phyloP scores from a whole-genome alignment of 1,140 invertebrate genomes.

The Drosophila kohkoa region DNA sequence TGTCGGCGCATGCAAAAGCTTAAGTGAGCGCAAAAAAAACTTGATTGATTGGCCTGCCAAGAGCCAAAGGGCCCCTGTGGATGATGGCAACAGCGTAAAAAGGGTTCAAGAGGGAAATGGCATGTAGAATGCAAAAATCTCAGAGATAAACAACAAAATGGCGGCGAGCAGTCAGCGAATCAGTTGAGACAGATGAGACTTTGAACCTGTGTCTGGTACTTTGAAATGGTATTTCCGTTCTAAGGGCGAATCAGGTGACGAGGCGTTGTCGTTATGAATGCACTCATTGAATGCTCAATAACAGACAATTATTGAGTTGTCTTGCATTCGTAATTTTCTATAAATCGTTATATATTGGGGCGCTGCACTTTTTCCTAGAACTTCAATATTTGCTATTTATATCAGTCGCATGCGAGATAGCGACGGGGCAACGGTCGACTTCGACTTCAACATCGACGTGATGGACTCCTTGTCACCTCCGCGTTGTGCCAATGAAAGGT shows the following conservation, averaged over 20 bases:
- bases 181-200: neutral
- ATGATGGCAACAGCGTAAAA: slow-evolving; percentile 14
- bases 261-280: slow-evolving; percentile 11
- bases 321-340: slow-evolving; percentile 35
- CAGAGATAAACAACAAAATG: slow-evolving; percentile 41
- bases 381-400: slow-evolving; percentile 58
- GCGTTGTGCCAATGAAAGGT: slow-evolving; percentile 20
- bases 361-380: slow-evolving; percentile 48
- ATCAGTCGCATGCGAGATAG: slow-evolving; percentile 46
- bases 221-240: slow-evolving; percentile 38
- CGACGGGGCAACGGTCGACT: slow-evolving; percentile 8
- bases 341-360: slow-evolving; percentile 19
- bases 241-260: slow-evolving; percentile 12
- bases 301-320: slow-evolving; percentile 26
- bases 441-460: neutral
- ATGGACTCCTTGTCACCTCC: slow-evolving; percentile 24
- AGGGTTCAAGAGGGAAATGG: neutral
- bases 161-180: slow-evolving; percentile 15
- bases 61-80: slow-evolving; percentile 26
- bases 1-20: slow-evolving; percentile 57
- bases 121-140: slow-evolving; percentile 48
- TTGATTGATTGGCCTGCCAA: slow-evolving; percentile 75
- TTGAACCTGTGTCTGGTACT: neutral
- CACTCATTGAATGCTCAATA: slow-evolving; percentile 6
- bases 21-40: slow-evolving; percentile 50